Evolutionary conservation across 2,113 vertebrate genomes (phyloP), one percentile per base, ranked within the genome.

Genomic region (Melanotaenia duboulayi): DNA sequence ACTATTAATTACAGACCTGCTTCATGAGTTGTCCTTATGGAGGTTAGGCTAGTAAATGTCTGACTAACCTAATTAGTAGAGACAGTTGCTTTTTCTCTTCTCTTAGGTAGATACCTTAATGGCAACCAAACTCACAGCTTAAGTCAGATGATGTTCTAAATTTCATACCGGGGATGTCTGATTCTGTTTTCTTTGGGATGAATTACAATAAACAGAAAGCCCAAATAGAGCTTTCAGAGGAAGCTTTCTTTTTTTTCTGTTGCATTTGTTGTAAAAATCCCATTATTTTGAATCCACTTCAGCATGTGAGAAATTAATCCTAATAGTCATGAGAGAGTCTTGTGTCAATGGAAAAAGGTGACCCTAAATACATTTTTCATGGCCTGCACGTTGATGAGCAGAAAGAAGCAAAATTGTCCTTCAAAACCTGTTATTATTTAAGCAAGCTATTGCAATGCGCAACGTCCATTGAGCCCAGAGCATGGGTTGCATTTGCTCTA

Each of bases 401-500:
- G 40, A 80, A 71, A 80, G 72, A 79, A 75, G 70, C 76, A 49
- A 89, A 87, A 89, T 87, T 90, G 87, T 88, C 88, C 88, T 91
- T 91, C 89, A 88, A 74, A 86, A 71, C 73, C 76, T 5, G 74
- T 89, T 92, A 81, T 92, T 90, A 87, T 91, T 90, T 85, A 65
- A 87, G 80, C 74, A 84, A 83, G 89, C 85, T 87, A 89, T 90
- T 90, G 89, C 85, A 20, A 92, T 92, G 87, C 87, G 91, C 68
- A 63, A 59, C 68, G 78, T 83, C 86, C 85, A 68, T 72, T 72
- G 86, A 82, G 86, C 71, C 65, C 11, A 35, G 78, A 87, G 86
- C 87, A 83, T 51, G 69, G 84, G 82, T 86, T 94, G 89, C 91
- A 92, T 93, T 92, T 92, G 90, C 90, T 92, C 87, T 86, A 85